Conservation (phyloP, 2,888 invertebrate genomes). For the Drosophila buzzatii region DNA sequence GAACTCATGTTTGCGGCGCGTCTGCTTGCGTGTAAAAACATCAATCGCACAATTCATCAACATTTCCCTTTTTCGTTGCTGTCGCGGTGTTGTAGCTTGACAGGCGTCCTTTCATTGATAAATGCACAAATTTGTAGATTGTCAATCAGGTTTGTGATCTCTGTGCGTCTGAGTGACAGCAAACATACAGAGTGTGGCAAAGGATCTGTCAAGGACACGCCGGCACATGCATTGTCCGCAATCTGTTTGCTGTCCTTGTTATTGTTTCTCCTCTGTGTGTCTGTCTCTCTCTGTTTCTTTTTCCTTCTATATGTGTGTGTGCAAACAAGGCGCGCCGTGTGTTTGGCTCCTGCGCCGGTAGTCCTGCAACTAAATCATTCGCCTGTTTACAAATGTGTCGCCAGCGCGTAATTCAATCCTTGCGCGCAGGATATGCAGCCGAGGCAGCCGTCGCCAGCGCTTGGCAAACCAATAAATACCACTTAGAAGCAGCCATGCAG, state of each 20-base stretch:
- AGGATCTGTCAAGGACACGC: slow-evolving; percentile 37
- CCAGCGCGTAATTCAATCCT: slow-evolving; percentile 77
- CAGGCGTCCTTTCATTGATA: slow-evolving; percentile 68
- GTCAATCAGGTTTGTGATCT: slow-evolving; percentile 65
- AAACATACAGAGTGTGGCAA: slow-evolving; percentile 66
- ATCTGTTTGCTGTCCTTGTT: slow-evolving; percentile 49
- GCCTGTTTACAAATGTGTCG: slow-evolving; percentile 80
- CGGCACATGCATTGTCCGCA: slow-evolving; percentile 16
- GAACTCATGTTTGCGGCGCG: slow-evolving; percentile 42
- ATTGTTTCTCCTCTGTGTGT: slow-evolving; percentile 26
- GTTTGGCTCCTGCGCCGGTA: slow-evolving; percentile 63
- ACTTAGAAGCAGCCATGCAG: slow-evolving; percentile 61
- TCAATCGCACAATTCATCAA: slow-evolving; percentile 67
- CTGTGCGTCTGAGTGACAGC: slow-evolving; percentile 47
- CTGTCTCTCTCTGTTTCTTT: background rate
- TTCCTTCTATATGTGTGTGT: slow-evolving; percentile 42
- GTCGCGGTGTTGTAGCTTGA: slow-evolving; percentile 37
- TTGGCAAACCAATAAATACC: slow-evolving; percentile 79
- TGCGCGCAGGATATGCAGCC: slow-evolving; percentile 64
- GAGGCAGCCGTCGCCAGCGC: slow-evolving; percentile 73
- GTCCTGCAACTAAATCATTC: slow-evolving; percentile 68
- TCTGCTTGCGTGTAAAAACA: slow-evolving; percentile 73
- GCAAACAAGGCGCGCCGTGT: slow-evolving; percentile 73
- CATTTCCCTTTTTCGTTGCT: slow-evolving; percentile 21
- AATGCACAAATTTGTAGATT: slow-evolving; percentile 76